Evolutionary conservation across 2,113 vertebrate genomes (phyloP).

Genomic region (Callithrix jacchus): DNA sequence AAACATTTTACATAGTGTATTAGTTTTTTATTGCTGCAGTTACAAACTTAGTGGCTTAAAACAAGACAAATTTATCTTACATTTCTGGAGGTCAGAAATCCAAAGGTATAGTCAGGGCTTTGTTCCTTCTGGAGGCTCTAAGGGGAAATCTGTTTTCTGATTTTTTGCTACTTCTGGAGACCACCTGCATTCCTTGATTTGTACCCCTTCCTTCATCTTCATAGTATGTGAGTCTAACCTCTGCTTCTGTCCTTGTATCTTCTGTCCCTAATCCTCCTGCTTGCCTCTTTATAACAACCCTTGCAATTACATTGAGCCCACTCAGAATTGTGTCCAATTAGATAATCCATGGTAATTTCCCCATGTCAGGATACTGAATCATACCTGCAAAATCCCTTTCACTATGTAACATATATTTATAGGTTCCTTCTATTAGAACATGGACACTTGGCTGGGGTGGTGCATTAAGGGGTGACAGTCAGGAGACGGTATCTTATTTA

Average conservation of each 20-base stretch:
- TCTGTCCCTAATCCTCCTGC: background rate
- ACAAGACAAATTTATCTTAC: background rate
- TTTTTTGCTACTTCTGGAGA: background rate
- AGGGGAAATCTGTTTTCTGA: background rate
- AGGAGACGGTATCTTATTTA: background rate
- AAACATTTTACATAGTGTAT: background rate
- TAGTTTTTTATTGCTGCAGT: background rate
- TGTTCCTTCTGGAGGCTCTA: background rate
- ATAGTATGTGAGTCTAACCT: background rate
- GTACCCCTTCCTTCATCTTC: background rate
- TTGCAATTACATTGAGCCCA: background rate
- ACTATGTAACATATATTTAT: background rate
- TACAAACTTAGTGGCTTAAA: constrained; percentile 20
- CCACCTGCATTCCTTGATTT: background rate
- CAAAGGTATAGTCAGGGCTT: background rate
- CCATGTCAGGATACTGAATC: background rate
- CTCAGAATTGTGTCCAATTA: background rate
- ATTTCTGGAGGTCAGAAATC: background rate
- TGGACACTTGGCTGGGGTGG: background rate
- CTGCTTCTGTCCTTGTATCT: background rate
- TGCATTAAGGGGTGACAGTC: too few species aligned
- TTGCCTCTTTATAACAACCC: background rate
- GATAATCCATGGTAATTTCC: background rate
- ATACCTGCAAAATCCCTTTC: background rate
- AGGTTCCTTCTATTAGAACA: background rate